A percentile compares a stretch with the other conserved stretches of the same genome.
phyloP scores from a whole-genome alignment of 2,797 vertebrate species.

The Alosa sapidissima region DNA sequence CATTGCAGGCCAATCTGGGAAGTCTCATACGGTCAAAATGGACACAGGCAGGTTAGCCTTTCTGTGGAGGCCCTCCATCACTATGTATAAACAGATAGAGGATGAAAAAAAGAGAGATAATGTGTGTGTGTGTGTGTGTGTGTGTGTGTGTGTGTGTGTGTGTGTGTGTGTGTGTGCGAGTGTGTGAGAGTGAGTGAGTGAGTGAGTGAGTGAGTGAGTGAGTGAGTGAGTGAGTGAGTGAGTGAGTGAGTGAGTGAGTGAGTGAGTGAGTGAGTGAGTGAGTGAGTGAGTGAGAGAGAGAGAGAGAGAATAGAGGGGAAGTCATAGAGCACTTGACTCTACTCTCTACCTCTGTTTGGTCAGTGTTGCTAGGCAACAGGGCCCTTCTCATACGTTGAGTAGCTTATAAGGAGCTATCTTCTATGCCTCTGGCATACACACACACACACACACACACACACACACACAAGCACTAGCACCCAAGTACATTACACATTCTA shows the following conservation, averaged over 20 bases:
- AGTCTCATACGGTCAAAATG: background rate
- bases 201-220: slow-evolving; percentile 52
- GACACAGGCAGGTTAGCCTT: background rate
- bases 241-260: slow-evolving; percentile 40
- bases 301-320: slow-evolving; percentile 28
- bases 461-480: slow-evolving; percentile 37
- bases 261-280: slow-evolving; percentile 50
- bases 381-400: slow-evolving; percentile 74
- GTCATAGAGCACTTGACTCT: slow-evolving; percentile 75
- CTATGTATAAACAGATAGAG: background rate
- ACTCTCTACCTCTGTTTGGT: slow-evolving; percentile 74
- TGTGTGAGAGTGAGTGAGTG: slow-evolving; percentile 29
- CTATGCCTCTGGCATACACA: slow-evolving; percentile 69
- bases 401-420: slow-evolving; percentile 73
- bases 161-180: background rate
- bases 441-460: slow-evolving; percentile 46
- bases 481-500: background rate
- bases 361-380: slow-evolving; percentile 78
- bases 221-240: slow-evolving; percentile 51
- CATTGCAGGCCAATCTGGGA: background rate
- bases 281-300: slow-evolving; percentile 46
- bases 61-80: background rate
- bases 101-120: background rate
- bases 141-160: background rate
- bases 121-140: background rate